Percentiles rank a stretch among this genome's conserved stretches.
These are phyloP conservation scores for Pantelozetes paolii DNA, from an alignment of 2,888 invertebrate species.

Conservation along the genomic window DNA sequence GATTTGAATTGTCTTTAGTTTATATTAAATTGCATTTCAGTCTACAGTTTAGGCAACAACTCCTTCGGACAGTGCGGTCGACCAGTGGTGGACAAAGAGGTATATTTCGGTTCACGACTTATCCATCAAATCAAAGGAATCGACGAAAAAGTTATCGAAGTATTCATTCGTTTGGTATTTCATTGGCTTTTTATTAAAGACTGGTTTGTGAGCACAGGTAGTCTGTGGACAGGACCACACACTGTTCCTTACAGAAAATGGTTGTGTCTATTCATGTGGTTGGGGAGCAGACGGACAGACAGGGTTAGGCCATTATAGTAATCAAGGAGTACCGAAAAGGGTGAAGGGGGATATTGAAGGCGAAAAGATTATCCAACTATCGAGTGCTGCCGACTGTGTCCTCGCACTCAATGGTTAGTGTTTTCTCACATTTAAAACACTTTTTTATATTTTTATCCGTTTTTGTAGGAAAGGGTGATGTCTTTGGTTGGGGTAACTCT, in stretches of 20 bases:
- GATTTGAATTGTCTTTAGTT: background rate
- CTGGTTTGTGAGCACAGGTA: conserved; percentile 55
- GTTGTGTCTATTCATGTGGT: conserved; percentile 80
- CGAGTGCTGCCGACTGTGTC: conserved; percentile 77
- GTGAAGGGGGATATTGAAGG: conserved; percentile 71
- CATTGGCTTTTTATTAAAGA: background rate
- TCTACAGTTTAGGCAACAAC: conserved; percentile 84
- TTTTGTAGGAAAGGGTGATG: conserved; percentile 70
- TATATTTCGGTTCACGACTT: conserved; percentile 64
- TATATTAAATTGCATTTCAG: conserved; percentile 49
- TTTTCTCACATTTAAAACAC: background rate
- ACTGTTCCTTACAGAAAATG: conserved; percentile 71
- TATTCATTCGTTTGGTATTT: conserved; percentile 44
- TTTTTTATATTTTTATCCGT: conserved; percentile 16
- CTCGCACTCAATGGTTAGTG: conserved; percentile 74
- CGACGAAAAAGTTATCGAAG: conserved; percentile 52
- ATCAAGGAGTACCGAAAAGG: conserved; percentile 53
- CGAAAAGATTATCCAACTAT: conserved; percentile 74
- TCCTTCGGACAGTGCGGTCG: conserved; percentile 90
- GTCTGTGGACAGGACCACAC: conserved; percentile 89
- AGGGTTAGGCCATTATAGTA: conserved; percentile 55
- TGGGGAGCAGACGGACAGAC: conserved; percentile 95
- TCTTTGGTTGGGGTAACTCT: conserved; percentile 95
- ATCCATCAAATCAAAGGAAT: conserved; percentile 64
- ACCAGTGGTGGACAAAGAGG: conserved; percentile 68